These are phyloP conservation scores for Microchirus variegatus DNA, from an alignment of 2,797 vertebrate genomes.

Conservation along the genomic window DNA sequence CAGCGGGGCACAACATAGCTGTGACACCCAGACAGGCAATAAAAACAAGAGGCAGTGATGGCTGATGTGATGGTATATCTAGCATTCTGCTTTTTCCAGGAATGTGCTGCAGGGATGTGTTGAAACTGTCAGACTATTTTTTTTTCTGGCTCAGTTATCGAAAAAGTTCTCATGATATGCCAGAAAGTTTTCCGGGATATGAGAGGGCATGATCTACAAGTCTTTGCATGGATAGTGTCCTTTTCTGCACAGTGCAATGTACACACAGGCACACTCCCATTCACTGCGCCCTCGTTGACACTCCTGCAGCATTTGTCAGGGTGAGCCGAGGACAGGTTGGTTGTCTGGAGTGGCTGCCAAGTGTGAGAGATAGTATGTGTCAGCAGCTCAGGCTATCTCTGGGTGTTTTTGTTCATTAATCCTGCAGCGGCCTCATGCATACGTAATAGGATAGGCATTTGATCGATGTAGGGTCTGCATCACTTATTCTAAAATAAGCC, in stretches of 20 bases:
- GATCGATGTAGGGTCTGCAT: conserved; percentile 35
- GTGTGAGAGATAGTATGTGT: conserved; percentile 64
- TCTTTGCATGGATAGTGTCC: conserved; percentile 24
- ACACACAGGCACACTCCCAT: background rate
- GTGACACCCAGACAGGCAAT: conserved; percentile 25
- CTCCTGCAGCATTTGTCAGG: conserved; percentile 57
- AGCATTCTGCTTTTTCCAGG: conserved; percentile 5
- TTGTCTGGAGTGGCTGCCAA: conserved; percentile 61
- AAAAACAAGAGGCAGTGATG: conserved; percentile 16
- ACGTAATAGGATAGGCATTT: conserved; percentile 49
- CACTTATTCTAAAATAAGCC: conserved; percentile 49
- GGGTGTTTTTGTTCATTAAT: conserved; percentile 63
- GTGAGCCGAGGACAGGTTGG: conserved; percentile 53
- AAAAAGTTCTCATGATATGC: conserved; percentile 15
- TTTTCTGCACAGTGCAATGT: conserved; percentile 13
- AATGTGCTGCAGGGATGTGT: conserved; percentile 26
- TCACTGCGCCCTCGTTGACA: conserved; percentile 55
- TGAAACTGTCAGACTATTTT: conserved; percentile 8
- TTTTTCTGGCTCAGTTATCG: conserved; percentile 14
- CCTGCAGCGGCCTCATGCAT: conserved; percentile 49
- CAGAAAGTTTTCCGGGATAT: conserved; percentile 34
- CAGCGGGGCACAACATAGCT: conserved; percentile 17
- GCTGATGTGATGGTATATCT: conserved; percentile 6
- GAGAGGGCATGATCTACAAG: conserved; percentile 30
- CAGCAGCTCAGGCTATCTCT: conserved; percentile 52